Evolutionary conservation across 1,140 invertebrate genomes (phyloP), one percentile per base, ranked within the genome.

Genomic region (Cheumatopsyche charites): DNA sequence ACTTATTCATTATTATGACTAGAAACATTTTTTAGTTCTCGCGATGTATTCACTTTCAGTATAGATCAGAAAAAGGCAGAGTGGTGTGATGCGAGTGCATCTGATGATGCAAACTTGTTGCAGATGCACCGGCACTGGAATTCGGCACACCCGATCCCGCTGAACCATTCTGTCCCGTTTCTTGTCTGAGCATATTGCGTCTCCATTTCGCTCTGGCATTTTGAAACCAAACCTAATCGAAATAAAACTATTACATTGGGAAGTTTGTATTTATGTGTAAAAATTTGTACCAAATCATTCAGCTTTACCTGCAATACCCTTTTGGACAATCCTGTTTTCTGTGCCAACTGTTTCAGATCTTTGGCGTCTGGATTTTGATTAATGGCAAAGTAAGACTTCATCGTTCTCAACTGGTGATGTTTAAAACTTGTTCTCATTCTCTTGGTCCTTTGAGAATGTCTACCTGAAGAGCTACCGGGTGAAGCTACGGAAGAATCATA

Each of bases 351-450:
- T 80, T 97, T 97, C 12, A 98, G 85, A 81, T 98, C 96, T 81
- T 98, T 98, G 29, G 96, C 94, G 79, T 98, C 95, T 5, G 96
- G 96, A 84, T 98, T 98, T 83, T 98, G 96, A 84, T 98, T 98
- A 78, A 98, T 90, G 45, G 93, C 91, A 81, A 98, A 98, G 81
- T 98, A 98, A 15, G 92, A 93, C 83, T 98, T 98, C 96, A 98
- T 98, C 1, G 95, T 97, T 61, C 95, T 83, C n/a, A 98, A 87
- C 79, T 98, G 96, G 82, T 98, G 94, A 80, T 98, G 96, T 79
- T 97, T 97, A 86, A 98, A 98, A 75, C 94, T 96, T n/a, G 95
- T 97, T 43, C 95, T 85, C 91, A 97, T 96, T 55, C 95, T 88
- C 82, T 97, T 97, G 25, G 94, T 95, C 67, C 91, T 80, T 78